Evolutionary conservation across 2,797 vertebrate species (phyloP), one percentile per base, ranked within the genome.

Genomic region (Bovichtus variegatus): DNA sequence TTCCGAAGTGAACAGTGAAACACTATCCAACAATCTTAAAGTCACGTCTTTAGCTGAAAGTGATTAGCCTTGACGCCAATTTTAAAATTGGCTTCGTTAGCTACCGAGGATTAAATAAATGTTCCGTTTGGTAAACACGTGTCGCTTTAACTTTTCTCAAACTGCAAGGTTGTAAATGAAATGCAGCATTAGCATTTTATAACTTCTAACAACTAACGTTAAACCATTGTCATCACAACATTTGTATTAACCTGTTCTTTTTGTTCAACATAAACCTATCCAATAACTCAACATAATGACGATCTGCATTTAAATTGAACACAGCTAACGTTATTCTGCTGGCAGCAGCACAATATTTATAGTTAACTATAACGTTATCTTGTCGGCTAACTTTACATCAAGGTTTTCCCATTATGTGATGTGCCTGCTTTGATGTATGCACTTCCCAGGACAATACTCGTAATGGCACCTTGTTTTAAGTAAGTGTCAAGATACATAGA

Each of bases 61-160:
- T 6, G 5, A 19, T 50, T 15, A 34, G 0, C 3, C 0, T 43
- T 6, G 4, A 29, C 1, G 12, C 25, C 15, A 0, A 27, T 43
- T 43, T 40, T 13, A 18, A 66, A 11, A 4, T 6, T 3, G 1
- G 2, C 2, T 58, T n/a, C 29, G 3, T 46, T 9, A 9, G 6
- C 2, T n/a, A 58, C 8, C 9, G 15, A 10, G 12, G 34, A 51
- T 64, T 64, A 3, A 38, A 68, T 18, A 25, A 16, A 9, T 47
- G 49, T 21, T 51, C 1, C 1, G 0, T 9, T 40, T 49, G 13
- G 11, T 29, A 67, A 71, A 75, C 90, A 89, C 87, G 86, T 90
- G 88, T 80, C 62, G 13, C 11, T 34, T 10, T 44, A 78, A 89
- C 87, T 51, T 91, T 87, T 19, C 8, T 44, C 27, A 9, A 57